Evolutionary conservation across 2,797 vertebrate genomes (phyloP), one percentile per base, ranked within the genome.

Genomic region (Anisognathus igniventris): DNA sequence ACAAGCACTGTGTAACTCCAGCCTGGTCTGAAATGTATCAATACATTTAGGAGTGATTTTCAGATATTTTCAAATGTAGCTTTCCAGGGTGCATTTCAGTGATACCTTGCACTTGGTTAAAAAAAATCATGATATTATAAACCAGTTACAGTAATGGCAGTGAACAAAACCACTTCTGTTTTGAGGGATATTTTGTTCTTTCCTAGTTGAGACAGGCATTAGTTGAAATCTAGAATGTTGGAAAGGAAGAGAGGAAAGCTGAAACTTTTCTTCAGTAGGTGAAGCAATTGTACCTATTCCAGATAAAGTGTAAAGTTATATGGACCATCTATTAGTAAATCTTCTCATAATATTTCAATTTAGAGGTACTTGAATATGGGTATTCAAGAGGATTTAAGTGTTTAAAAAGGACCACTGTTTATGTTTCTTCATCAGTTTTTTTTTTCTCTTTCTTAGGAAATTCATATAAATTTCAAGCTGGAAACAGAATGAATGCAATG

Each of bases 401-500:
- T n/a, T 8, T 31, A 11, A 56, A 66, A n/a, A 39, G 10, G 22
- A 78, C 13, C 22, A 21, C 6, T 71, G 20, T 47, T 76, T 22
- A 30, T 61, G 23, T 64, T 68, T 47, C 9, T 71, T 73, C 40
- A 85, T 61, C 23, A 24, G 15, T 3, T 6, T 74, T 53, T 88
- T 53, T 88, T 54, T 35, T 12, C 13, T 61, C 25, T 77, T 81
- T 91, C 24, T 66, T 86, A 99, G 99, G 99, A 97, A 99, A 99
- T 97, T 99, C 99, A 0, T 99, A 99, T 94, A 99, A 99, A 97
- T 99, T 99, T 97, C 99, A 99, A 97, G 99, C 99, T 86, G 99
- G 99, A 90, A 99, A 98, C 97, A 98, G 98, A 96, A 98, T 98
- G 97, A 99, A 99, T 6, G 99, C 99, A 40, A 97, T 98, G 98